These are phyloP conservation scores for Pyralis farinalis DNA, from an alignment of 2,888 invertebrate genomes.

Conservation along the genomic window DNA sequence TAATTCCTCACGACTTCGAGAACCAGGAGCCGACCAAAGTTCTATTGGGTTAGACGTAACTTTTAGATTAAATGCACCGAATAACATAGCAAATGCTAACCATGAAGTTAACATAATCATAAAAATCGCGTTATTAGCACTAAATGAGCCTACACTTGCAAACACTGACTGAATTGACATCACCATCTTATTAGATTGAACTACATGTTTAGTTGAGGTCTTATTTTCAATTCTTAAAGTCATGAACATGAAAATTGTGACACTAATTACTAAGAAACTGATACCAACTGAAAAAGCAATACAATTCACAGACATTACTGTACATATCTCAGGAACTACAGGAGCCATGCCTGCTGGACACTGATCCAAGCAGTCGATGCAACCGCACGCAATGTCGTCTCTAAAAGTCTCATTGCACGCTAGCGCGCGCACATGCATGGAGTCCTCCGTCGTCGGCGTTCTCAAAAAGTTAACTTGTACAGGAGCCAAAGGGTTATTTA, in stretches of 20 bases:
- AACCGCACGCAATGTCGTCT: conserved; percentile 85
- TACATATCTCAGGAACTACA: conserved; percentile 60
- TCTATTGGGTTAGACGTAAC: conserved; percentile 95
- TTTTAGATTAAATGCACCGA: conserved; percentile 84
- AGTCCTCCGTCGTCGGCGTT: conserved; percentile 49
- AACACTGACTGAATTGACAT: conserved; percentile 49
- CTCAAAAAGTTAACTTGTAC: conserved; percentile 83
- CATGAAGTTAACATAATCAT: conserved; percentile 84
- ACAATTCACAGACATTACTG: conserved; percentile 83
- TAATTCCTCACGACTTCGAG: conserved; percentile 90
- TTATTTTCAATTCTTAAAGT: conserved; percentile 21
- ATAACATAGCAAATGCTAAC: conserved; percentile 79
- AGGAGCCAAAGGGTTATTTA: conserved; percentile 78
- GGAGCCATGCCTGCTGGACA: conserved; percentile 81
- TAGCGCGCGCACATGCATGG: conserved; percentile 67
- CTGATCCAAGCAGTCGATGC: conserved; percentile 85
- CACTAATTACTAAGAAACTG: conserved; percentile 66
- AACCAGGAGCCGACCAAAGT: conserved; percentile 94
- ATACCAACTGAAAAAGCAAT: conserved; percentile 83
- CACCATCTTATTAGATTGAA: conserved; percentile 26
- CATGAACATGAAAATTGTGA: conserved; percentile 47
- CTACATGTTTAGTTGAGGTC: neutral
- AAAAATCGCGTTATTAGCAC: conserved; percentile 84
- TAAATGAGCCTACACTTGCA: conserved; percentile 68
- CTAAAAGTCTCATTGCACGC: conserved; percentile 81